A percentile compares a stretch with the other conserved stretches of the same genome.
phyloP scores from a whole-genome alignment of 2,888 invertebrate genomes.

The Nemurella pictetii region DNA sequence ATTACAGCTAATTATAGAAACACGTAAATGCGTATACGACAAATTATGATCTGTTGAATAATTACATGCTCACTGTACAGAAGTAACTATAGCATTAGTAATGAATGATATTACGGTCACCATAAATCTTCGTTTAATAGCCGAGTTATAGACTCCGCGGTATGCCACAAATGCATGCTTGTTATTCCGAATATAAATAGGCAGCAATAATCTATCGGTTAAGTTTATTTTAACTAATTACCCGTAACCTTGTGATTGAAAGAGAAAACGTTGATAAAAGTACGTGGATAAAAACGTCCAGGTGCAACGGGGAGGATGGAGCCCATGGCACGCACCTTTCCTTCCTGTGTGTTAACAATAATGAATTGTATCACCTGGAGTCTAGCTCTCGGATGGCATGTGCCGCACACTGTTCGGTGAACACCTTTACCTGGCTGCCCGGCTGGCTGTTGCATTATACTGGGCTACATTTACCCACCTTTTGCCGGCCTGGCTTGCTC shows the following conservation, averaged over 20 bases:
- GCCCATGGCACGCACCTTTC: slow-evolving; percentile 15
- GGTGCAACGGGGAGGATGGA: slow-evolving; percentile 6
- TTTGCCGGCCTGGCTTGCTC: not conserved
- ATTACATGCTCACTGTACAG: not conserved
- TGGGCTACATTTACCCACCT: not conserved
- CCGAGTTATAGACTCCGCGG: not conserved
- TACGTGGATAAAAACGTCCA: slow-evolving; percentile 15
- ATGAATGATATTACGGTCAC: not conserved
- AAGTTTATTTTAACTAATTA: not conserved
- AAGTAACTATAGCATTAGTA: not conserved
- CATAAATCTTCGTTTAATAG: not conserved
- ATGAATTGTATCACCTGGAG: slow-evolving; percentile 26
- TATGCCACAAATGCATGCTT: not conserved
- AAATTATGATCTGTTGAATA: not conserved
- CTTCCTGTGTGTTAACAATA: slow-evolving; percentile 14
- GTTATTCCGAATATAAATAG: not conserved
- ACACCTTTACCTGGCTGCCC: slow-evolving; percentile 7
- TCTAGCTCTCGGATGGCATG: slow-evolving; percentile 12
- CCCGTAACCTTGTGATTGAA: slow-evolving; percentile 4
- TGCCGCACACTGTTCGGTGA: not conserved
- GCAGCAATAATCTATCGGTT: not conserved
- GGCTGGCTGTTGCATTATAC: not conserved
- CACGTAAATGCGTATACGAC: not conserved
- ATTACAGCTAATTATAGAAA: not conserved
- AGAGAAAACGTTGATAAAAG: slow-evolving; percentile 1